Conservation (phyloP, 30 jellyfish, hydroid and myxozoan species). For the Cassiopea andromeda region DNA sequence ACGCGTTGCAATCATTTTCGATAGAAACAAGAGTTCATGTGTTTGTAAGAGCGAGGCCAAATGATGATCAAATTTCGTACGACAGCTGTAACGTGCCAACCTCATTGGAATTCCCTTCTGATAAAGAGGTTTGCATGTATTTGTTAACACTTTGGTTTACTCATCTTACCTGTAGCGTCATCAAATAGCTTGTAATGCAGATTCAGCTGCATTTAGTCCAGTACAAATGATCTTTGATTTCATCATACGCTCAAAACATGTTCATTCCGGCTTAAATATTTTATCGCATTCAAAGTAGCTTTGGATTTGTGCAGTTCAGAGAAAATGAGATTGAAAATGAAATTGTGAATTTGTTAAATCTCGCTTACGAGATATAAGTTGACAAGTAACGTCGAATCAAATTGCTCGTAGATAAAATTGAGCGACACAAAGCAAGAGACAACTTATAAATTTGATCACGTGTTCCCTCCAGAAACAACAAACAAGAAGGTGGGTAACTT, state of each 20-base stretch:
- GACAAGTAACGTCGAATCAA: background rate
- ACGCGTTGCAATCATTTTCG: background rate
- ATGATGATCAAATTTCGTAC: background rate
- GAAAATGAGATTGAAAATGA: too few relatives aligned
- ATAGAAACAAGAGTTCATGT: slow-evolving; percentile 72
- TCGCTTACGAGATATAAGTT: too few relatives aligned
- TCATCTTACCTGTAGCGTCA: too few relatives aligned
- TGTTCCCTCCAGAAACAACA: slow-evolving; percentile 73
- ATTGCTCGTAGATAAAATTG: slow-evolving; percentile 60
- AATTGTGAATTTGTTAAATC: too few relatives aligned
- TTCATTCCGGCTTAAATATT: too few relatives aligned
- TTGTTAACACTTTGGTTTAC: too few relatives aligned
- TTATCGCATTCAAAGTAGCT: too few relatives aligned
- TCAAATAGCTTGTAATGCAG: too few relatives aligned
- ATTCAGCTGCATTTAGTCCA: too few relatives aligned
- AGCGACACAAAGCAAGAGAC: slow-evolving; percentile 78
- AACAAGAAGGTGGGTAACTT: slow-evolving; percentile 63
- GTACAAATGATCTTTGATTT: too few relatives aligned
- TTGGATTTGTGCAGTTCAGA: too few relatives aligned
- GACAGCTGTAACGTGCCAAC: slow-evolving; percentile 3
- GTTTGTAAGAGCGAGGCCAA: slow-evolving; percentile 84
- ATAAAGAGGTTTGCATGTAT: slow-evolving; percentile 35
- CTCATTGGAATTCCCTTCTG: slow-evolving; percentile 64
- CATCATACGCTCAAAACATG: too few relatives aligned
- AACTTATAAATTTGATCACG: slow-evolving; percentile 83